Conservation (phyloP, 53 echinoderm and acorn worm genomes). For the Patiria pectinifera region DNA sequence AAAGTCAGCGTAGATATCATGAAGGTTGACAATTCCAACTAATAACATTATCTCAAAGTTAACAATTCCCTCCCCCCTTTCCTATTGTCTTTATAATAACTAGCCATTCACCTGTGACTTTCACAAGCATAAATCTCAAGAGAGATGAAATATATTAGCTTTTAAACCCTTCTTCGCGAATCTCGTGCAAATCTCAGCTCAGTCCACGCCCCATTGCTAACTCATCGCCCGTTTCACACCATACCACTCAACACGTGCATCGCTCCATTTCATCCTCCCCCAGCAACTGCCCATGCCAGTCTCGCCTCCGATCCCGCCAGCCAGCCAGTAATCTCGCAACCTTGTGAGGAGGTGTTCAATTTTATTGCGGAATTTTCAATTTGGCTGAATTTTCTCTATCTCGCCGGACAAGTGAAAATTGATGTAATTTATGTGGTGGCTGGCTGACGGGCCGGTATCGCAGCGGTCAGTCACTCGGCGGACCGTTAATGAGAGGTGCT, state of each 20-base stretch:
- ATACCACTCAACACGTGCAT: background rate
- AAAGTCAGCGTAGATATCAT: background rate
- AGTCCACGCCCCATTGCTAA: background rate
- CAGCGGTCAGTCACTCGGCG: constrained; percentile 43
- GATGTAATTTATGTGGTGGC: constrained; percentile 55
- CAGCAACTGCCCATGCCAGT: background rate
- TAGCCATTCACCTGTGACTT: too few relatives aligned
- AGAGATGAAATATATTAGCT: too few relatives aligned
- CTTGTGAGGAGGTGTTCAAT: constrained; percentile 53
- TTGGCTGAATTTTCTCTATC: constrained; percentile 24
- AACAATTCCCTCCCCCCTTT: too few relatives aligned
- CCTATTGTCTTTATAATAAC: too few relatives aligned
- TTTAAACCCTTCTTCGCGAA: background rate
- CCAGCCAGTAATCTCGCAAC: constrained; percentile 28
- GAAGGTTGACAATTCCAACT: too few relatives aligned
- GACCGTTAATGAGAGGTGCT: constrained; percentile 43
- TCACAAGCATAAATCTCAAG: too few relatives aligned
- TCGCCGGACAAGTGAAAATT: constrained; percentile 61
- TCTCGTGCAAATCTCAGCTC: background rate
- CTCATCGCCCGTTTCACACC: background rate
- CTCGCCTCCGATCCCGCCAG: background rate
- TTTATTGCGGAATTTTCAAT: constrained; percentile 64
- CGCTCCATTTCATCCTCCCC: background rate
- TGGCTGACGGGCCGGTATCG: constrained; percentile 10
- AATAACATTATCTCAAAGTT: too few relatives aligned